phyloP scores from a whole-genome alignment of 2,113 vertebrate genomes.

The Rhynchomys soricoides region DNA sequence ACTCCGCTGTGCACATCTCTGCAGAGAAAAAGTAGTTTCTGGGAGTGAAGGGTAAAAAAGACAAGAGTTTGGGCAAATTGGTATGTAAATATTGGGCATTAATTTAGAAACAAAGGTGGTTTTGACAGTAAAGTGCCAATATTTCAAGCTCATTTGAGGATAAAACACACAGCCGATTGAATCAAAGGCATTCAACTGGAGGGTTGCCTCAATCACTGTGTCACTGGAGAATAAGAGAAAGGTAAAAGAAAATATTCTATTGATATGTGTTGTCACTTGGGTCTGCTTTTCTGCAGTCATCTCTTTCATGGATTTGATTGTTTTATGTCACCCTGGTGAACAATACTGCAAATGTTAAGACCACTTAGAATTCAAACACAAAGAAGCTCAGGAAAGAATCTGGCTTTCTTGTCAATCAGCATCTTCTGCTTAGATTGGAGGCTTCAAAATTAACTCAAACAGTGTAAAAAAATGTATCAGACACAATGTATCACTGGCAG shows the following conservation, averaged over 20 bases:
- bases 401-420: constrained; percentile 67
- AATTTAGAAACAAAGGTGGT: constrained; percentile 68
- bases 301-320: constrained; percentile 63
- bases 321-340: constrained; percentile 65
- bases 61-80: neutral
- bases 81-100: constrained; percentile 70
- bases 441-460: constrained; percentile 73
- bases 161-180: constrained; percentile 49
- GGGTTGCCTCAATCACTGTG: constrained; percentile 38
- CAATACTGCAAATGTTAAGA: constrained; percentile 69
- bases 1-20: constrained; percentile 25
- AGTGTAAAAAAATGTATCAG: constrained; percentile 75
- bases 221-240: constrained; percentile 66
- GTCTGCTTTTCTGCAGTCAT: constrained; percentile 58
- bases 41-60: constrained; percentile 40
- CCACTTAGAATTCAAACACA: constrained; percentile 69
- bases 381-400: constrained; percentile 60
- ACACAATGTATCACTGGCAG: constrained; percentile 71
- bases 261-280: constrained; percentile 60
- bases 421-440: constrained; percentile 69
- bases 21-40: neutral
- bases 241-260: constrained; percentile 45
- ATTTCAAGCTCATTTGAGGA: constrained; percentile 58
- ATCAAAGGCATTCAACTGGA: constrained; percentile 67
- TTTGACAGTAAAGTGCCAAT: constrained; percentile 69